Evolutionary conservation across 2,797 vertebrate genomes (phyloP).

Genomic region (Sebastes jordani): DNA sequence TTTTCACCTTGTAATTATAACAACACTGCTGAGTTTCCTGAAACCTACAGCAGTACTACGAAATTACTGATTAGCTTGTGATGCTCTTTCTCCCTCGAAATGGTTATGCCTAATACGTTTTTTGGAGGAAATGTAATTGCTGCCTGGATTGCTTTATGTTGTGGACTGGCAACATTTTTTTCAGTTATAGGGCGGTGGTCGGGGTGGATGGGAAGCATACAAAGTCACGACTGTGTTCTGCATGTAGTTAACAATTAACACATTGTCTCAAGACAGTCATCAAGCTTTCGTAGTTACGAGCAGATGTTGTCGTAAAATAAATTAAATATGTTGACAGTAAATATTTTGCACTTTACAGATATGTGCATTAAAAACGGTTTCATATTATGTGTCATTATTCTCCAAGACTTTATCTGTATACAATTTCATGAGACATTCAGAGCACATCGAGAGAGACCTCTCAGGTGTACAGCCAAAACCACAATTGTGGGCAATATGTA

Average conservation of each 20-base stretch:
- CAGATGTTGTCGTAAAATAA: neutral
- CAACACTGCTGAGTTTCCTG: neutral
- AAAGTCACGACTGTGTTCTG: neutral
- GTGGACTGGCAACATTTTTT: neutral
- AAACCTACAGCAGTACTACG: neutral
- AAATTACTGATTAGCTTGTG: neutral
- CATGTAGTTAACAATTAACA: neutral
- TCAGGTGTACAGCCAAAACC: constrained; percentile 43
- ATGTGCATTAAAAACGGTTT: neutral
- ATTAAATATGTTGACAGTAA: neutral
- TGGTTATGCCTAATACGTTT: neutral
- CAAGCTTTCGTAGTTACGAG: neutral
- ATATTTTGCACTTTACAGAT: neutral
- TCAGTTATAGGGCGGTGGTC: neutral
- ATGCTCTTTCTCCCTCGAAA: neutral
- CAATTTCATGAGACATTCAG: neutral
- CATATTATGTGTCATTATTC: neutral
- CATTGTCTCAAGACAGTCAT: neutral
- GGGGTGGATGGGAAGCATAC: neutral
- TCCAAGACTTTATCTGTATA: neutral
- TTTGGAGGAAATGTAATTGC: neutral
- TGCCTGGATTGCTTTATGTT: neutral
- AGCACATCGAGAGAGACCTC: constrained; percentile 15
- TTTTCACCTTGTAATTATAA: neutral
- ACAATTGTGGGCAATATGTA: constrained; percentile 78